These are phyloP conservation scores for Arge pagana DNA, from an alignment of 2,888 invertebrate genomes.

Conservation along the genomic window DNA sequence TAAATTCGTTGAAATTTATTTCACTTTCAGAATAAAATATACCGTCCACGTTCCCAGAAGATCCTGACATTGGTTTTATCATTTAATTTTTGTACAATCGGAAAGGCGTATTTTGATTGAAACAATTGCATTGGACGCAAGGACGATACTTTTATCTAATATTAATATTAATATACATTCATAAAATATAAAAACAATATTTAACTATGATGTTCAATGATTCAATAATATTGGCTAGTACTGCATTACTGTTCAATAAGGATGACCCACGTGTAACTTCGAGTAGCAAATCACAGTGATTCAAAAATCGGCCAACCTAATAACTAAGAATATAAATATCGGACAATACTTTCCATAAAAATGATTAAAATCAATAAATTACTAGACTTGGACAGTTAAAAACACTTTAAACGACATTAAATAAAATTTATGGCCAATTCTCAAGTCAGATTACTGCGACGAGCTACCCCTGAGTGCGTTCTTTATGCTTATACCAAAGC, in stretches of 20 bases:
- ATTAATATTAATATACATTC: constrained; percentile 35
- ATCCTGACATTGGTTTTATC: too few species aligned
- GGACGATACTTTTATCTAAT: too few species aligned
- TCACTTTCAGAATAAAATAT: too few species aligned
- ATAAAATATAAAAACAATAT: constrained; percentile 32
- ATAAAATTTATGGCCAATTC: constrained; percentile 38
- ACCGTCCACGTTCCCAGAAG: too few species aligned
- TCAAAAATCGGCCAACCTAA: constrained; percentile 42
- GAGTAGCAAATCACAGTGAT: constrained; percentile 40
- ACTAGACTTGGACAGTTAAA: constrained; percentile 34
- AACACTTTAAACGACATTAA: constrained; percentile 27
- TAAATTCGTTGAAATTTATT: too few species aligned
- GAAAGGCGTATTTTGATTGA: too few species aligned
- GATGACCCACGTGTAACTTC: constrained; percentile 2
- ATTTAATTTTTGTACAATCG: too few species aligned
- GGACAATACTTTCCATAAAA: constrained; percentile 24
- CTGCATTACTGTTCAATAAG: constrained; percentile 17
- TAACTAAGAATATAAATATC: constrained; percentile 24
- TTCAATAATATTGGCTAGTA: constrained; percentile 16
- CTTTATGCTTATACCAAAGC: background rate
- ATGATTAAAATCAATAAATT: constrained; percentile 37
- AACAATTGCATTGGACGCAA: too few species aligned
- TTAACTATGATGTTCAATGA: constrained; percentile 23
- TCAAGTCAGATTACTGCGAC: constrained; percentile 39
- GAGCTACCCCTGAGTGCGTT: constrained; percentile 20